phyloP scores from a whole-genome alignment of 1,140 invertebrate species.

The Rhyacophila brunnea region DNA sequence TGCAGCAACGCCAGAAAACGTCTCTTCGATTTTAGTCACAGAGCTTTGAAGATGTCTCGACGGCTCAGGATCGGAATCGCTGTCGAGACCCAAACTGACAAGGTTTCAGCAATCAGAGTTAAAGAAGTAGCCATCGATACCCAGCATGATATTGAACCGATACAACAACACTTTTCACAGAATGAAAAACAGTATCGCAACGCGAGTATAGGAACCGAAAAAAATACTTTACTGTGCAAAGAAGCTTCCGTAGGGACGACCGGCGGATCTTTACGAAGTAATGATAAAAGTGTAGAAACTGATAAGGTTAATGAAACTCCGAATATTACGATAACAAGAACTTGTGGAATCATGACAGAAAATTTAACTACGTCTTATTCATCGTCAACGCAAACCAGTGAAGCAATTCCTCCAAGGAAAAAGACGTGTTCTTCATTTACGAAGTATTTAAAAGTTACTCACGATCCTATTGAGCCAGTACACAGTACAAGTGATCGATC shows the following conservation, averaged over 20 bases:
- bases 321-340: conserved; percentile 21
- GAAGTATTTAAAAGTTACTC: conserved; percentile 28
- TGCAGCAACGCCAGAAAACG: conserved; percentile 57
- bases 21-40: conserved; percentile 56
- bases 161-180: conserved; percentile 39
- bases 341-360: conserved; percentile 33
- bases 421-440: conserved; percentile 29
- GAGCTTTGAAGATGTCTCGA: conserved; percentile 57
- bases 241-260: conserved; percentile 45
- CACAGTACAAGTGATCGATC: background rate
- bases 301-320: conserved; percentile 35
- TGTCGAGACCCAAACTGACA: conserved; percentile 61
- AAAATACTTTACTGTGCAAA: conserved; percentile 45
- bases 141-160: conserved; percentile 51
- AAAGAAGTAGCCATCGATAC: conserved; percentile 58
- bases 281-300: conserved; percentile 47
- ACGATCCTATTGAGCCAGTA: background rate
- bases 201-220: conserved; percentile 45
- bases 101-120: conserved; percentile 50
- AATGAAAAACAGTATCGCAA: conserved; percentile 39
- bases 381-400: conserved; percentile 22
- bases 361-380: conserved; percentile 6
- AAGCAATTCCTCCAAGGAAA: conserved; percentile 18
- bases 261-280: conserved; percentile 40
- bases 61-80: conserved; percentile 56